A percentile compares a stretch with the other conserved stretches of the same genome.
These are phyloP conservation scores for Platyrinchus mystaceus DNA, from an alignment of 2,797 vertebrate genomes.

Conservation along the genomic window DNA sequence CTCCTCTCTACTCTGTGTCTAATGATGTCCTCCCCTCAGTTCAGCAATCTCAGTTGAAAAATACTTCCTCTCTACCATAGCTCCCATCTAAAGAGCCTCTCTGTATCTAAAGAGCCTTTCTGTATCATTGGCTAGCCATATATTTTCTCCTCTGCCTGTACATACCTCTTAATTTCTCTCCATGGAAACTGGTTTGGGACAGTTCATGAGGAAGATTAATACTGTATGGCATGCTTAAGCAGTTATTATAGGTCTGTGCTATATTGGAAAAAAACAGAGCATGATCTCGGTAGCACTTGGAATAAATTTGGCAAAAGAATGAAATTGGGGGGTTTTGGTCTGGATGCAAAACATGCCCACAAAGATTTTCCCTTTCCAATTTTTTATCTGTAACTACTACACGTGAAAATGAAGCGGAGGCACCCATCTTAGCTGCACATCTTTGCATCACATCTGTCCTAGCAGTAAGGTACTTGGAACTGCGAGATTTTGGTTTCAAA, in stretches of 20 bases:
- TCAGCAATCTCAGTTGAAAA: constrained; percentile 12
- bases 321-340: background rate
- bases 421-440: background rate
- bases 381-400: background rate
- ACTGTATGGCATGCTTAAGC: constrained; percentile 25
- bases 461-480: background rate
- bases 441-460: background rate
- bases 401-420: background rate
- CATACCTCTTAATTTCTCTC: constrained; percentile 54
- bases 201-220: constrained; percentile 48
- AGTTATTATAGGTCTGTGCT: constrained; percentile 3
- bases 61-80: background rate
- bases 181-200: constrained; percentile 50
- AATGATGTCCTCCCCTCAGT: background rate
- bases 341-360: background rate
- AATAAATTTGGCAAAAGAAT: background rate
- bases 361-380: background rate
- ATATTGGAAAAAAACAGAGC: constrained; percentile 2
- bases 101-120: constrained; percentile 23
- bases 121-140: constrained; percentile 27
- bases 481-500: background rate
- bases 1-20: background rate
- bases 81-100: background rate
- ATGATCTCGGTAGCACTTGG: background rate
- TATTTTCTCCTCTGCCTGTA: constrained; percentile 51